Evolutionary conservation across 1,140 invertebrate genomes (phyloP), one percentile per base, ranked within the genome.

Genomic region (Drosophila parabipectinata): DNA sequence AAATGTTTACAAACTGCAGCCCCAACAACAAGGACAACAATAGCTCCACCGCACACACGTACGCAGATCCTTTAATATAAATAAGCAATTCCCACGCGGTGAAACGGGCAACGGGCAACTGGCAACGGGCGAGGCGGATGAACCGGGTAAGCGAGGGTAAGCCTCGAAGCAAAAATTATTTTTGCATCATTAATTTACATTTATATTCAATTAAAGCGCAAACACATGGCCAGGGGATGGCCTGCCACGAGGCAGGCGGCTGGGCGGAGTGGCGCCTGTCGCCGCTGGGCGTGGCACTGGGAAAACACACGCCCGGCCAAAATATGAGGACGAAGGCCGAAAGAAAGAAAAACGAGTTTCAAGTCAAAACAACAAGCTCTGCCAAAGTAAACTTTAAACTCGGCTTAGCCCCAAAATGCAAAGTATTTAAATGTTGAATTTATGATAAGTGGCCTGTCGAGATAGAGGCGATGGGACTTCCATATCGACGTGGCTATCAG

Each of bases 151-250:
- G 51, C 60, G 60, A 41, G 71, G 9, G 71, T 68, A 80, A 80
- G 82, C 82, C 82, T 78, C 64, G 54, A 87, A 88, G 82, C 82
- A 88, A 83, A 88, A 88, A 87, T 88, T 88, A 88, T 87, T 88
- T 88, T 77, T 88, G 83, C 83, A 88, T 83, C 83, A 88, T 88
- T 88, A 88, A 88, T 89, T 89, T 88, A 89, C 83, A 88, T 88
- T 88, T 88, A 89, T 89, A 88, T 88, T 88, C 83, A 88, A 88
- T 88, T 88, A 83, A 88, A 88, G 82, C 66, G 74, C 82, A 85
- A 87, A 88, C 82, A 85, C 83, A 79, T 67, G 24, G 63, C 72
- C 72, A 45, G 48, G 60, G 58, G 59, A 26, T 21, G 58, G 52
- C 52, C 26, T 28, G 26, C 26, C n/a, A 57, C 47, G 50, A 56